Base-by-base conservation (phyloP, 2,797 vertebrate genomes). In the Yasuhikotakia modesta region DNA sequence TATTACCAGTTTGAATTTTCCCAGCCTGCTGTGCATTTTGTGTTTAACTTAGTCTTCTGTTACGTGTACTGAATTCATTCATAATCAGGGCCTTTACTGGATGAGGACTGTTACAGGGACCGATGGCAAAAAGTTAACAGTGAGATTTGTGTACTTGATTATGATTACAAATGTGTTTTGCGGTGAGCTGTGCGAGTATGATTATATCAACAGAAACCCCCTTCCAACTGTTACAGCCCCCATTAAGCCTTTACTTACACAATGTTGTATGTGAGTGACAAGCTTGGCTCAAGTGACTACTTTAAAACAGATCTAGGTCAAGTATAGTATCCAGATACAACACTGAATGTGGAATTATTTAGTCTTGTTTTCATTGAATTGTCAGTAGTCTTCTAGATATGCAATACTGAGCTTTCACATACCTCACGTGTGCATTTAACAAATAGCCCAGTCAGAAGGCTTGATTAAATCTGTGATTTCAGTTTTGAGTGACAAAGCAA, bases 361-460 rank as follows among this genome's bases (percentile, higher is more conserved):
- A 75, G 39, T 60, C 39, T 60, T 69, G 57, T 69, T 27, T 57
- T 52, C 66, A 76, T 48, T 45, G 10, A 80, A 60, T 67, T 70
- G 45, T 46, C 43, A 27, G n/a, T 80, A 73, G 78, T 60, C 43
- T 70, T 81, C 65, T 77, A 50, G 45, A 83, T 85, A 85, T 85
- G 84, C 84, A 85, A 85, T 83, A 78, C 73, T 74, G 78, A 73
- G 70, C 76, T 79, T 83, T 81, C 79, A 85, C 81, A 83, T 83
- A 83, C 84, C 84, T 85, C 84, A 85, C 65, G 65, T 81, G 66
- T 85, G 79, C 68, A 78, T 78, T 71, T 71, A 71, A 80, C 70
- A 81, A 73, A 79, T 76, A 71, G 68, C 79, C 78, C 70, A 77
- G 73, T 81, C 76, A 81, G 60, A 79, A 70, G 69, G 32, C 77